Evolutionary conservation across 2,797 vertebrate genomes (phyloP).

Genomic region (Petrocephalus sullivani): DNA sequence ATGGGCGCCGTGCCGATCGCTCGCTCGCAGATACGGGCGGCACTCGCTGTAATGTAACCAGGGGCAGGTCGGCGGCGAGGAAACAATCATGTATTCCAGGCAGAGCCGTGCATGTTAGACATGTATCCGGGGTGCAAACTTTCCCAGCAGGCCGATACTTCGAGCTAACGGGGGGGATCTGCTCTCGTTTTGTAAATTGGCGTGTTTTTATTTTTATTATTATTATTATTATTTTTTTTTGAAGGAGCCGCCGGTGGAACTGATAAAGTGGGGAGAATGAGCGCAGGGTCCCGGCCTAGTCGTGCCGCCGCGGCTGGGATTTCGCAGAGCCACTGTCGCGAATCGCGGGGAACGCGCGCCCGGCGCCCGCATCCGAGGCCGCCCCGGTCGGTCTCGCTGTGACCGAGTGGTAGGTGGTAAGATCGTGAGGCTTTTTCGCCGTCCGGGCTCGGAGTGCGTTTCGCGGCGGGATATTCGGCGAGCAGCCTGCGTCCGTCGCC

Average conservation of each 20-base stretch:
- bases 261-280: conserved; percentile 69
- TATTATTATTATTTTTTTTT: conserved; percentile 25
- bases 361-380: conserved; percentile 48
- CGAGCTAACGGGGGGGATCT: conserved; percentile 40
- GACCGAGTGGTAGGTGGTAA: conserved; percentile 70
- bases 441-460: conserved; percentile 47
- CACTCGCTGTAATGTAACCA: conserved; percentile 45
- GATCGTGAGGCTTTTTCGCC: conserved; percentile 52
- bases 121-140: conserved; percentile 47
- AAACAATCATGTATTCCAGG: conserved; percentile 63
- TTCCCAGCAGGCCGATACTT: conserved; percentile 43
- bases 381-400: conserved; percentile 56
- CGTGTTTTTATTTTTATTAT: conserved; percentile 35
- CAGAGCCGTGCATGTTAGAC: conserved; percentile 46
- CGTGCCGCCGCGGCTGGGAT: conserved; percentile 60
- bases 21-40: conserved; percentile 50
- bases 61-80: conserved; percentile 68
- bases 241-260: conserved; percentile 57
- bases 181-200: conserved; percentile 27
- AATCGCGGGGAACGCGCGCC: conserved; percentile 60
- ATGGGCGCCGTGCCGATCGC: conserved; percentile 65
- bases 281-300: conserved; percentile 65
- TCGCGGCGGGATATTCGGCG: conserved; percentile 35
- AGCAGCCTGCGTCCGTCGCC: conserved; percentile 6
- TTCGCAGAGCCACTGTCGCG: conserved; percentile 65